Percentiles rank a stretch among this genome's conserved stretches.
Conservation (phyloP, 2,113 vertebrate genomes). For the Propithecus coquereli region DNA sequence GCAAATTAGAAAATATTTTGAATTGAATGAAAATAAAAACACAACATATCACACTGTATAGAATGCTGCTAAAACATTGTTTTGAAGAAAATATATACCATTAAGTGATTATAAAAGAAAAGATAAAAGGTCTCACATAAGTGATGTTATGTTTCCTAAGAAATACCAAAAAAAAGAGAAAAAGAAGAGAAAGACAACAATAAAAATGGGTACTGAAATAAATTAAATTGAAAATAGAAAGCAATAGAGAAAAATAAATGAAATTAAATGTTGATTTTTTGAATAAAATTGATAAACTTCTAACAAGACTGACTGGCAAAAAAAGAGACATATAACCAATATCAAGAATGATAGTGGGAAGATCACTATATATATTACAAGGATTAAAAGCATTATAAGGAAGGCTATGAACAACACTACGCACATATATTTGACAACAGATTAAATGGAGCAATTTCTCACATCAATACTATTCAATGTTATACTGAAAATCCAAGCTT, state of each 20-base stretch:
- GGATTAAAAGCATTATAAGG: not conserved
- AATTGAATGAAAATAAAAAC: not conserved
- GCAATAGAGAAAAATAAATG: not conserved
- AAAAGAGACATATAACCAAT: not conserved
- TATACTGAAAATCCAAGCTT: not conserved
- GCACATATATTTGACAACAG: not conserved
- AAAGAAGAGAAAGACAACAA: not conserved
- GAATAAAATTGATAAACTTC: not conserved
- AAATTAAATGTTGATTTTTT: not conserved
- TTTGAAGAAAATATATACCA: not conserved
- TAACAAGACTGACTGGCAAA: not conserved
- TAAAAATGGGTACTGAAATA: not conserved
- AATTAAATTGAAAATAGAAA: not conserved
- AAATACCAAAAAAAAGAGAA: not conserved
- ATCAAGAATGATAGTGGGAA: not conserved
- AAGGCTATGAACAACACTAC: not conserved
- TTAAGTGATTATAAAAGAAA: not conserved
- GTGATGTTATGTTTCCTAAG: not conserved
- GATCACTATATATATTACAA: not conserved
- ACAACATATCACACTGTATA: not conserved
- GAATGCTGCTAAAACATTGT: not conserved
- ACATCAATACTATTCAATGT: not conserved
- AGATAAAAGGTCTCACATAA: not conserved
- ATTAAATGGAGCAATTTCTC: not conserved
- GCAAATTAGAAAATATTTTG: not conserved